phyloP scores from a whole-genome alignment of 1,140 invertebrate species.

The Glomeris maerens region DNA sequence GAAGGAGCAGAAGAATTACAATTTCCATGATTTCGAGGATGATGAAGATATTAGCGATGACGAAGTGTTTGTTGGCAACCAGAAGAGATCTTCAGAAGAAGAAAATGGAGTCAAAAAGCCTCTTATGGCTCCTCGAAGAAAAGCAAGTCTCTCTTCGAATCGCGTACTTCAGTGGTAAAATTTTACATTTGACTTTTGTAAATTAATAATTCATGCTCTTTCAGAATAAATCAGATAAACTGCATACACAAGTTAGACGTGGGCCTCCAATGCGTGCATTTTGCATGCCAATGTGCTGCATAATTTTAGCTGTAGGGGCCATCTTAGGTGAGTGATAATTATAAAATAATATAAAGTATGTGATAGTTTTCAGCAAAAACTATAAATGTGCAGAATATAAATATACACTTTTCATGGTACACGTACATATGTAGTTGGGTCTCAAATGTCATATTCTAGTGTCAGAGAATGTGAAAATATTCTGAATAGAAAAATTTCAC shows the following conservation, averaged over 20 bases:
- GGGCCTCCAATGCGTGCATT: constrained; percentile 16
- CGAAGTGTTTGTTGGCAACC: constrained; percentile 59
- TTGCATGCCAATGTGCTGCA: constrained; percentile 22
- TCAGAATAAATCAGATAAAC: not conserved
- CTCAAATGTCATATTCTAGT: no score
- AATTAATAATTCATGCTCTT: not conserved
- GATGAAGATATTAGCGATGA: constrained; percentile 37
- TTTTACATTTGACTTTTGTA: not conserved
- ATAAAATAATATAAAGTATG: no score
- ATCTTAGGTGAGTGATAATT: constrained; percentile 20
- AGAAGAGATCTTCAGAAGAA: constrained; percentile 44
- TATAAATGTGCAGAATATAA: no score
- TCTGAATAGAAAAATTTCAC: no score
- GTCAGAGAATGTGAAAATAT: no score
- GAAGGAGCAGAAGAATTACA: constrained; percentile 10
- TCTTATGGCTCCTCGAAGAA: constrained; percentile 53
- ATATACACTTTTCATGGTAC: no score
- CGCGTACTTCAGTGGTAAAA: not conserved
- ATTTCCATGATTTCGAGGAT: constrained; percentile 15
- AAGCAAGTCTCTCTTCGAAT: constrained; percentile 23
- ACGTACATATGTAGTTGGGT: no score
- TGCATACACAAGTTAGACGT: constrained; percentile 18
- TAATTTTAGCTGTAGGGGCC: constrained; percentile 19
- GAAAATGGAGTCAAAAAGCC: constrained; percentile 54
- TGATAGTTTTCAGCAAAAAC: no score